A percentile compares a stretch with the other conserved stretches of the same genome.
Evolutionary conservation across 2,113 vertebrate species (phyloP).

Genomic region (Colistium nudipinnis): DNA sequence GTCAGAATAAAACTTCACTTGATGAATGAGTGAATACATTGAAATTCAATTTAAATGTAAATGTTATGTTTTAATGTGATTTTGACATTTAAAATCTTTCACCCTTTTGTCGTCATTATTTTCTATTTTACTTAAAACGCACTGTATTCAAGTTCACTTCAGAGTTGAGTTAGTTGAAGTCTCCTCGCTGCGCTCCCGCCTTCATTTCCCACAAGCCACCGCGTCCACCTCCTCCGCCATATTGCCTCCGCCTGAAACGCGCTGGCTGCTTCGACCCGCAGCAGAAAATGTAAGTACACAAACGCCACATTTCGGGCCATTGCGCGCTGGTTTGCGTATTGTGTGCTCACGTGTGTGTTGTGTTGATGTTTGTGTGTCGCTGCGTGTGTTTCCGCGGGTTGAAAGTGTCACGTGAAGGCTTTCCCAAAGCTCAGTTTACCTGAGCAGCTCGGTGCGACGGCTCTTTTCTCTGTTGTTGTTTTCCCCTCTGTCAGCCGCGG

Average conservation of each 20-base stretch:
- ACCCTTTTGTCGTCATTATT: too few relatives aligned
- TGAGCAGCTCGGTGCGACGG: conserved; percentile 4
- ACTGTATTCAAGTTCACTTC: too few relatives aligned
- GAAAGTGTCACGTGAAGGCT: not conserved
- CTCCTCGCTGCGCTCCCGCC: conserved; percentile 16
- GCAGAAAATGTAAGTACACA: conserved; percentile 72
- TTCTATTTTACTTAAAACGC: too few relatives aligned
- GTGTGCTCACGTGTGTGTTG: not conserved
- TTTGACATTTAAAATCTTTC: too few relatives aligned
- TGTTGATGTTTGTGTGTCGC: accelerated
- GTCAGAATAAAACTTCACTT: too few relatives aligned
- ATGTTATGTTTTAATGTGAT: too few relatives aligned
- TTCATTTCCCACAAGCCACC: conserved; percentile 64
- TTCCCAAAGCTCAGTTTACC: too few relatives aligned
- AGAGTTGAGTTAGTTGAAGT: too few relatives aligned
- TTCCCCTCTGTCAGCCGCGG: conserved; percentile 53
- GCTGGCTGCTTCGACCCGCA: conserved; percentile 50
- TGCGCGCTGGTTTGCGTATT: accelerated
- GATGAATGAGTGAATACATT: too few relatives aligned
- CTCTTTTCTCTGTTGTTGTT: conserved; percentile 71
- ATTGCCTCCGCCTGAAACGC: conserved; percentile 68
- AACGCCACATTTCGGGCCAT: conserved; percentile 16
- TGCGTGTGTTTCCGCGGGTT: accelerated
- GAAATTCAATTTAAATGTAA: too few relatives aligned
- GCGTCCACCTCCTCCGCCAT: conserved; percentile 53